A percentile compares a stretch with the other conserved stretches of the same genome.
Evolutionary conservation across 1,140 invertebrate species (phyloP).

Genomic region (Zaprionus inermis): DNA sequence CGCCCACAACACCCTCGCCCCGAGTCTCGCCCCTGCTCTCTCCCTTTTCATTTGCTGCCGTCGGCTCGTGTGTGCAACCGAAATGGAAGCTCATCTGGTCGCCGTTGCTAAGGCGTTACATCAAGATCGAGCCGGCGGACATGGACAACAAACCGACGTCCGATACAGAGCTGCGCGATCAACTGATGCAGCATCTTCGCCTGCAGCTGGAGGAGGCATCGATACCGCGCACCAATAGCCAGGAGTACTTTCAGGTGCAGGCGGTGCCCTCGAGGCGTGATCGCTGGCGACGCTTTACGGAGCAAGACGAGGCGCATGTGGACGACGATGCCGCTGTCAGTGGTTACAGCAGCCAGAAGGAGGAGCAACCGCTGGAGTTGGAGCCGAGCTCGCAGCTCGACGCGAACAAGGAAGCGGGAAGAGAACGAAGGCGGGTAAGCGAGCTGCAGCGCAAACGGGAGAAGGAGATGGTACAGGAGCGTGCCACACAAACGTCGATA

Average conservation of each 20-base stretch:
- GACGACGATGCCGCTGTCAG: not conserved
- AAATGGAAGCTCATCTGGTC: slow-evolving; percentile 1
- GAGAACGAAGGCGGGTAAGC: not conserved
- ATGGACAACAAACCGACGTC: not conserved
- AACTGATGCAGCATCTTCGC: not conserved
- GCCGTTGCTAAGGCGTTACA: not conserved
- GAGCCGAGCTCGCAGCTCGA: not conserved
- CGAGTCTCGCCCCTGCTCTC: not conserved
- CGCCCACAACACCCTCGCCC: not conserved
- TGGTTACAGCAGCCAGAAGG: not conserved
- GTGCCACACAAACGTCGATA: not conserved
- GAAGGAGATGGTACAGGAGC: not conserved
- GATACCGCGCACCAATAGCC: not conserved
- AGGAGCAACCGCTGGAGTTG: not conserved
- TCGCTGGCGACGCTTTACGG: slow-evolving; percentile 18
- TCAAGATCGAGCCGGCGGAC: not conserved
- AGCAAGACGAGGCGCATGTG: not conserved
- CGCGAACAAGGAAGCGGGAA: not conserved
- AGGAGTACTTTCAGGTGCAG: slow-evolving; percentile 16
- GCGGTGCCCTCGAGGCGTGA: not conserved
- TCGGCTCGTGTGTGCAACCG: no score
- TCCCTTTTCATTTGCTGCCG: no score
- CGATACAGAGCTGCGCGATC: not conserved
- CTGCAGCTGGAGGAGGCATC: not conserved
- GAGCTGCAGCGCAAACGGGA: not conserved